Evolutionary conservation across 2,888 invertebrate species (phyloP), one percentile per base, ranked within the genome.

Genomic region (Campoletis raptor): DNA sequence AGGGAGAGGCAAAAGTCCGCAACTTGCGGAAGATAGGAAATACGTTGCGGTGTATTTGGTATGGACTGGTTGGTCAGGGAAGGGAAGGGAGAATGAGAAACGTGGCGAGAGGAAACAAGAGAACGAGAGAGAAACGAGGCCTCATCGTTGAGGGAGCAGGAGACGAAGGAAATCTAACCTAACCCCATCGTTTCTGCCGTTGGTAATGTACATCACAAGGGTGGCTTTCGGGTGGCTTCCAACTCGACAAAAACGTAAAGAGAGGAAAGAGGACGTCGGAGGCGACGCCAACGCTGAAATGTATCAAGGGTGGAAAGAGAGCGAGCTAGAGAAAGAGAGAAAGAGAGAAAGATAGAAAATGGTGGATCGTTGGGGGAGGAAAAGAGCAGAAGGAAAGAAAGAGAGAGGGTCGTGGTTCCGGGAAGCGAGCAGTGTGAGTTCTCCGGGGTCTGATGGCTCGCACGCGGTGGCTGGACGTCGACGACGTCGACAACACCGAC

Each of bases 361-460:
- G 81, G 77, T 76, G 81, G 85, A 85, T 86, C 70, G 82, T 48
- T 79, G 36, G 52, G 70, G 42, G 66, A 45, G 57, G 21, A 45
- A 37, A 45, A 69, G 72, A 79, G 72, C 61, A 77, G 45, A 61
- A 72, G 48, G 72, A 42, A 40, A 69, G 70, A 80, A 36, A 57
- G 81, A 70, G 85, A 78, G 80, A 70, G 70, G 83, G 81, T 72
- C 80, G 85, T 88, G 90, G 91, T 93, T 93, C 93, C 92, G 90
- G 93, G 93, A 93, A 93, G 84, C 83, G 89, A 88, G 88, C 86
- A 85, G 88, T 89, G 83, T 88, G 89, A 69, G 82, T 67, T 61
- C 87, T 87, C 89, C 81, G 74, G 42, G 85, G 86, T 76, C 85
- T 81, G 85, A 81, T 77, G 81, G 82, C 72, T 74, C 72, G 24